Conservation (phyloP, 2,888 invertebrate genomes). For the Napeogenes sylphis region DNA sequence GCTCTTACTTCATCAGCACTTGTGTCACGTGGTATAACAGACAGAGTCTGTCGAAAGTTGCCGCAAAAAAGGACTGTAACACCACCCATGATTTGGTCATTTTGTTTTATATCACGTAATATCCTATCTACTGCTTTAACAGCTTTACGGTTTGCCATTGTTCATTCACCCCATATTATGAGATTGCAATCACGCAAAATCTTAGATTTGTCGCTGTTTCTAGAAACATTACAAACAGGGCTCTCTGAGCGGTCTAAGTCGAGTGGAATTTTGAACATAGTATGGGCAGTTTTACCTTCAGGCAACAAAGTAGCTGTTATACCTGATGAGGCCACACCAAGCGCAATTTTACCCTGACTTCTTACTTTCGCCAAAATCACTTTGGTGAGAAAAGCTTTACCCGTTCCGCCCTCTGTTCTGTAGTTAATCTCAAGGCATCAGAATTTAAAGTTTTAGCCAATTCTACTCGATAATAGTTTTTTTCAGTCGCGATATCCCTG, state of each 20-base stretch:
- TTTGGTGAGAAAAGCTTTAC: slow-evolving; percentile 26
- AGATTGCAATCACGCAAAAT: slow-evolving; percentile 37
- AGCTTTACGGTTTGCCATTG: slow-evolving; percentile 33
- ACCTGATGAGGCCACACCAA: slow-evolving; percentile 27
- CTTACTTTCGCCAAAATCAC: slow-evolving; percentile 20
- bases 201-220: slow-evolving; percentile 39
- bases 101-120: slow-evolving; percentile 25
- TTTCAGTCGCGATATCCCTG: slow-evolving; percentile 14
- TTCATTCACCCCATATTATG: slow-evolving; percentile 34
- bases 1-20: slow-evolving; percentile 15
- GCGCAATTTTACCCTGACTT: slow-evolving; percentile 20
- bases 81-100: slow-evolving; percentile 24
- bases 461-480: slow-evolving; percentile 10
- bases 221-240: slow-evolving; percentile 40
- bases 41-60: slow-evolving; percentile 29
- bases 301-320: slow-evolving; percentile 24
- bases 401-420: slow-evolving; percentile 17
- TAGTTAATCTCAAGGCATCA: slow-evolving; percentile 1
- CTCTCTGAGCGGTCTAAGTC: slow-evolving; percentile 36
- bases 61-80: slow-evolving; percentile 28
- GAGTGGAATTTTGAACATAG: slow-evolving; percentile 28
- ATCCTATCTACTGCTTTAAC: slow-evolving; percentile 29
- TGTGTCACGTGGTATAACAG: slow-evolving; percentile 29
- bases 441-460: slow-evolving; percentile 11
- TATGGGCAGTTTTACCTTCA: slow-evolving; percentile 24